Evolutionary conservation across 2,888 invertebrate species (phyloP).

Genomic region (Oeneis ivallda): DNA sequence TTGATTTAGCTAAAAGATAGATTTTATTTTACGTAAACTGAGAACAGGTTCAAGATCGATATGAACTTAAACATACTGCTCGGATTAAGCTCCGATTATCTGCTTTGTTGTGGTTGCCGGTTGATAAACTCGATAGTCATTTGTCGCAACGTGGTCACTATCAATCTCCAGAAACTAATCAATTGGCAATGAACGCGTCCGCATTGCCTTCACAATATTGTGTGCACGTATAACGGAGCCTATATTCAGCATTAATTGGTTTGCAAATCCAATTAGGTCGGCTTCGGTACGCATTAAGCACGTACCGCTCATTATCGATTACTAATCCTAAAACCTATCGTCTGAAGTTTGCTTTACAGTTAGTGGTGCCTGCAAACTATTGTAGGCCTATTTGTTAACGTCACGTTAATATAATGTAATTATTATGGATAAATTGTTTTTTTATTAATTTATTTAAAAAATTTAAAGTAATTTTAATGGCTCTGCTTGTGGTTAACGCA

Average conservation of each 20-base stretch:
- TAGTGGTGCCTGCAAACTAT: conserved; percentile 11
- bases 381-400: conserved; percentile 1
- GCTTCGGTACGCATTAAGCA: conserved; percentile 69
- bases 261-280: conserved; percentile 77
- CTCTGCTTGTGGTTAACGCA: no score
- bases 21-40: no score
- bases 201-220: conserved; percentile 69
- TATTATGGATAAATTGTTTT: no score
- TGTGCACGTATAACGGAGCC: conserved; percentile 63
- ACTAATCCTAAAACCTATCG: conserved; percentile 68
- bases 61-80: no score
- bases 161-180: conserved; percentile 52
- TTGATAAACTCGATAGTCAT: conserved; percentile 18
- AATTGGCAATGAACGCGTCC: conserved; percentile 60
- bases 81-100: no score
- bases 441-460: no score
- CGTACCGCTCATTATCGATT: conserved; percentile 72
- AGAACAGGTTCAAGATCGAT: no score
- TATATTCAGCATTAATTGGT: conserved; percentile 76
- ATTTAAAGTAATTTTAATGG: no score
- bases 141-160: conserved; percentile 31
- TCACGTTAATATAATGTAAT: no score
- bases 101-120: no score
- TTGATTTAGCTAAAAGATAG: no score
- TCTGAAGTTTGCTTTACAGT: conserved; percentile 45